Evolutionary conservation across 2,797 vertebrate species (phyloP).

Genomic region (Aplochiton taeniatus): DNA sequence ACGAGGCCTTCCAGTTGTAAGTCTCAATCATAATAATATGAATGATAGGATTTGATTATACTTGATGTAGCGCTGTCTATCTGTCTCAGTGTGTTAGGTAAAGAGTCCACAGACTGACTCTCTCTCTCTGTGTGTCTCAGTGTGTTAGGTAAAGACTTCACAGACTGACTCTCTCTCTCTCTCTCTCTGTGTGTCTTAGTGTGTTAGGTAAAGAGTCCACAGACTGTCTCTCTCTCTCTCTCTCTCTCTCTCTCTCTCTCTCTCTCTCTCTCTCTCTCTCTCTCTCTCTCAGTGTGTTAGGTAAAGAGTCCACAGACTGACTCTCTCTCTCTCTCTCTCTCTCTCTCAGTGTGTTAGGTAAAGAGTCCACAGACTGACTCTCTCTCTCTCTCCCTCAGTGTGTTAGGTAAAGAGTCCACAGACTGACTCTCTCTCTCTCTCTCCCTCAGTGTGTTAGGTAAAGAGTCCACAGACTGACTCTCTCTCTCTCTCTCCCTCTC

Average conservation of each 20-base stretch:
- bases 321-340: too few relatives aligned
- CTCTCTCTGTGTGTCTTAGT: slow-evolving; percentile 57
- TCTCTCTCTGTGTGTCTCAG: neutral
- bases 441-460: neutral
- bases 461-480: neutral
- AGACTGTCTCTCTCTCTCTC: slow-evolving; percentile 67
- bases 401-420: too few relatives aligned
- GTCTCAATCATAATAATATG: slow-evolving; percentile 60
- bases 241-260: neutral
- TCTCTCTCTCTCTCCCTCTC: neutral
- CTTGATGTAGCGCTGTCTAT: too few relatives aligned
- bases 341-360: too few relatives aligned
- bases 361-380: too few relatives aligned
- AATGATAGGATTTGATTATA: too few relatives aligned
- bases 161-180: neutral
- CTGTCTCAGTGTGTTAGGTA: neutral
- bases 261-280: neutral
- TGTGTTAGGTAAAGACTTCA: neutral
- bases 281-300: neutral
- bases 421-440: neutral
- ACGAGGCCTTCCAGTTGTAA: slow-evolving; percentile 96
- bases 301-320: too few relatives aligned
- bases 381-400: too few relatives aligned
- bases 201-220: slow-evolving; percentile 85
- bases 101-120: neutral